Conservation (phyloP, 2,888 invertebrate species). For the Diachrysia chrysitis region DNA sequence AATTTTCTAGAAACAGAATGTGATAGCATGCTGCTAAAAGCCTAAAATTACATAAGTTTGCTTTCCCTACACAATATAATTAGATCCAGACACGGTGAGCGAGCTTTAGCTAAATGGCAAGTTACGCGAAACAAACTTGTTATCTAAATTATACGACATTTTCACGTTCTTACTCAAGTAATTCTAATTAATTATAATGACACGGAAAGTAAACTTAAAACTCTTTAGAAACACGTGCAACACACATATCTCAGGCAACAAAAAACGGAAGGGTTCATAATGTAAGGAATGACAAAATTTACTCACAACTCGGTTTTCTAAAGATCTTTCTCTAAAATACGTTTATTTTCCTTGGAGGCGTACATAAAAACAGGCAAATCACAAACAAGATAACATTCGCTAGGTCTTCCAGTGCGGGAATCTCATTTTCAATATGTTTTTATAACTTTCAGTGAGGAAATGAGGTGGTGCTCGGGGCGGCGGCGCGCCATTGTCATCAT, state of each 20-base stretch:
- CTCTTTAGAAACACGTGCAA: constrained; percentile 51
- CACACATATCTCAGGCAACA: constrained; percentile 38
- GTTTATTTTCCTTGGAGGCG: constrained; percentile 77
- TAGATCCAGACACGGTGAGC: constrained; percentile 62
- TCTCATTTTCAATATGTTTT: constrained; percentile 90
- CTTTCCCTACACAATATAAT: constrained; percentile 62
- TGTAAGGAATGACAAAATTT: constrained; percentile 53
- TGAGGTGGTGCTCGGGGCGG: constrained; percentile 87
- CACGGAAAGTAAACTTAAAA: constrained; percentile 63
- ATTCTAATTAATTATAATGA: constrained; percentile 72
- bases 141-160: constrained; percentile 75
- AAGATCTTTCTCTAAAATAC: constrained; percentile 76
- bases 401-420: constrained; percentile 83
- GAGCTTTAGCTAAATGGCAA: constrained; percentile 70
- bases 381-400: constrained; percentile 88
- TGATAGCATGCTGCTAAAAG: constrained; percentile 55
- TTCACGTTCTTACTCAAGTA: constrained; percentile 67
- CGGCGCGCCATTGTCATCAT: constrained; percentile 86
- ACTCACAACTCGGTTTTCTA: constrained; percentile 63
- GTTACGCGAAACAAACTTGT: constrained; percentile 71
- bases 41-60: constrained; percentile 58
- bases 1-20: constrained; percentile 39
- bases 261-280: constrained; percentile 42
- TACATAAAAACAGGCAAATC: constrained; percentile 87
- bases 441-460: constrained; percentile 89